Percentiles rank a stretch among this genome's conserved stretches.
These are phyloP conservation scores for Desmophyllum pertusum DNA, from an alignment of 92 coral and sea anemone genomes.

Conservation along the genomic window DNA sequence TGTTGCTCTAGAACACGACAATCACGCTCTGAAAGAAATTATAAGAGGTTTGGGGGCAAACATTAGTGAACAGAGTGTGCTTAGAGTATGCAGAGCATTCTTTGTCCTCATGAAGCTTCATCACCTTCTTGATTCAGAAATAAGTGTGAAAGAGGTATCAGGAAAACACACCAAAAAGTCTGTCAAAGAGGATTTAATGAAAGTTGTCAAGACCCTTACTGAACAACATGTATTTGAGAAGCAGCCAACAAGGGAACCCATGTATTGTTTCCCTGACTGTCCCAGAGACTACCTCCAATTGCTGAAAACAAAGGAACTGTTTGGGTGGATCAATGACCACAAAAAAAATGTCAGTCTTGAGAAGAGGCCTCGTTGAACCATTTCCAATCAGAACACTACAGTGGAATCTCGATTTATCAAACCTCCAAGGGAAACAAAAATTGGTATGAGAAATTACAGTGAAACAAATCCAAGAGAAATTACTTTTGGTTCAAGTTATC, in stretches of 20 bases:
- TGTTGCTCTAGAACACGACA: constrained; percentile 55
- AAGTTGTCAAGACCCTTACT: constrained; percentile 34
- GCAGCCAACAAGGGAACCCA: constrained; percentile 35
- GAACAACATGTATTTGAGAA: constrained; percentile 52
- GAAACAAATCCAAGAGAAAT: no score
- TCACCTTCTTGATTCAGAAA: neutral
- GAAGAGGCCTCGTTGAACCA: constrained; percentile 57
- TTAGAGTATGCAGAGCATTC: constrained; percentile 50
- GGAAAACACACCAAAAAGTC: constrained; percentile 52
- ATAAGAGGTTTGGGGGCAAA: constrained; percentile 58
- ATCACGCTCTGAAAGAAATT: constrained; percentile 52
- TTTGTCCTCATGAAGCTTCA: constrained; percentile 38
- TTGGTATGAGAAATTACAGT: no score
- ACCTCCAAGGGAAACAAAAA: no score
- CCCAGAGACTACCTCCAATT: constrained; percentile 50
- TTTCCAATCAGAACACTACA: no score
- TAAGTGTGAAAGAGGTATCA: constrained; percentile 40
- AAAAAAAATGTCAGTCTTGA: constrained; percentile 53
- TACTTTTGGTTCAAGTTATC: no score
- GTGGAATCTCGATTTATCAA: no score
- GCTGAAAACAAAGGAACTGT: constrained; percentile 49
- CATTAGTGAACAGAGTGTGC: constrained; percentile 34
- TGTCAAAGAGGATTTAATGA: constrained; percentile 38
- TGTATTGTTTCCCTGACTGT: no score
- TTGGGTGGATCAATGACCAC: constrained; percentile 67